A percentile compares a stretch with the other conserved stretches of the same genome.
Conservation (phyloP, 1,140 invertebrate species). For the Leptopilina boulardi region DNA sequence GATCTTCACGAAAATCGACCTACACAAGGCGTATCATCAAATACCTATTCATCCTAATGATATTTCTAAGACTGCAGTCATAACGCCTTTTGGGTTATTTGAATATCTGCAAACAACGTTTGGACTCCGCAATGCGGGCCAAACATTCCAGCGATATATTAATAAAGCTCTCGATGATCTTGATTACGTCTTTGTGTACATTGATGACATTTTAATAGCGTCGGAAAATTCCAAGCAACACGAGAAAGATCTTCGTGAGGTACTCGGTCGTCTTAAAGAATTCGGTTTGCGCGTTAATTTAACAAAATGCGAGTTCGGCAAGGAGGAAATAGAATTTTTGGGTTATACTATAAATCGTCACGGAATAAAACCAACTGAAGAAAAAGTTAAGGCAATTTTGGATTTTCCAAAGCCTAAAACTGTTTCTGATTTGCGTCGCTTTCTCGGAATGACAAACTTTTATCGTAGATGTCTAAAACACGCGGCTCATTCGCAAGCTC, state of each 20-base stretch:
- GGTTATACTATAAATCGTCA: not conserved
- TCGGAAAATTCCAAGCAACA: constrained; percentile 45
- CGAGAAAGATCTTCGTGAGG: not conserved
- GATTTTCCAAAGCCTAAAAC: not conserved
- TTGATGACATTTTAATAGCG: constrained; percentile 52
- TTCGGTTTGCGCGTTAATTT: not conserved
- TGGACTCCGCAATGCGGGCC: constrained; percentile 40
- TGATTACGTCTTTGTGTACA: constrained; percentile 47
- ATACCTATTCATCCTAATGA: constrained; percentile 3
- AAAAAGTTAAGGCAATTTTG: not conserved
- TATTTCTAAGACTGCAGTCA: constrained; percentile 14
- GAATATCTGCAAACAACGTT: too few relatives aligned
- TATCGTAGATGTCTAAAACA: constrained; percentile 35
- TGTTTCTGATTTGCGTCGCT: constrained; percentile 24
- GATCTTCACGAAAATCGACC: constrained; percentile 12
- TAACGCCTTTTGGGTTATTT: constrained; percentile 12
- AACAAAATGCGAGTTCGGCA: not conserved
- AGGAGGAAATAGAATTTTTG: not conserved
- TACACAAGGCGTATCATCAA: constrained; percentile 9
- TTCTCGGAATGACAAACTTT: too few relatives aligned
- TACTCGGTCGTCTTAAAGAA: not conserved
- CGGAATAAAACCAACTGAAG: not conserved
- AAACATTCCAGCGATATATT: constrained; percentile 62
- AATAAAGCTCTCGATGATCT: not conserved
- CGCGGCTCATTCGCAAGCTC: not conserved